phyloP scores from a whole-genome alignment of 2,113 vertebrate species.

The Neodontobutis hainanensis region DNA sequence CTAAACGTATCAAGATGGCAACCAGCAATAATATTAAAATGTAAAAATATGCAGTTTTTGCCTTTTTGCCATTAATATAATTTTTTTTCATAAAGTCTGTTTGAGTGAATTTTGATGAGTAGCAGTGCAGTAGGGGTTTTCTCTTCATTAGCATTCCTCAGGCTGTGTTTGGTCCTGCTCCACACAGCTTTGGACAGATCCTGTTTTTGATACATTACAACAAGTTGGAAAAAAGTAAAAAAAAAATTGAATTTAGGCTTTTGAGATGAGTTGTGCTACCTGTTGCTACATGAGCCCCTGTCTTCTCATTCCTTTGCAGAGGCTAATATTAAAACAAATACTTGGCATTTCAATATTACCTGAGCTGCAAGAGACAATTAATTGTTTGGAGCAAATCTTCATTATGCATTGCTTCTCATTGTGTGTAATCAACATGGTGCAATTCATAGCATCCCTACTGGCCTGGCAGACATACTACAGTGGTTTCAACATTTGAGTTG shows the following conservation, averaged over 20 bases:
- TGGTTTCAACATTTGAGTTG: too few relatives aligned
- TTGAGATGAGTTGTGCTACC: conserved; percentile 13
- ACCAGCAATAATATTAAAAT: neutral
- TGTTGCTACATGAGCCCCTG: conserved; percentile 38
- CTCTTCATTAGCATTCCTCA: conserved; percentile 31
- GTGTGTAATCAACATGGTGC: too few relatives aligned
- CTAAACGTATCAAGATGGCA: neutral
- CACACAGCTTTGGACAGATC: conserved; percentile 23
- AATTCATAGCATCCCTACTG: too few relatives aligned
- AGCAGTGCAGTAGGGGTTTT: neutral
- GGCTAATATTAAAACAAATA: conserved; percentile 35
- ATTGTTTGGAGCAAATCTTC: too few relatives aligned
- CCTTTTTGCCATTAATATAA: neutral
- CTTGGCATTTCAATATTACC: conserved; percentile 57
- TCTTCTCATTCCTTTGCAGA: conserved; percentile 29
- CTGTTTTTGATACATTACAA: conserved; percentile 32
- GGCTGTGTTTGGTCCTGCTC: conserved; percentile 24
- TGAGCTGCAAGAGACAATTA: neutral
- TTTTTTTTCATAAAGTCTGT: neutral
- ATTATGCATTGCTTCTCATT: too few relatives aligned
- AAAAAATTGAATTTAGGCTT: conserved; percentile 10
- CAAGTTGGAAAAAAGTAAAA: conserved; percentile 26
- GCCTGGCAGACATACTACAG: too few relatives aligned
- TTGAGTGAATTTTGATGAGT: neutral
- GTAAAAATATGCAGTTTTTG: neutral